Evolutionary conservation across 1,140 invertebrate genomes (phyloP), one percentile per base, ranked within the genome.

Genomic region (Pissodes strobi): DNA sequence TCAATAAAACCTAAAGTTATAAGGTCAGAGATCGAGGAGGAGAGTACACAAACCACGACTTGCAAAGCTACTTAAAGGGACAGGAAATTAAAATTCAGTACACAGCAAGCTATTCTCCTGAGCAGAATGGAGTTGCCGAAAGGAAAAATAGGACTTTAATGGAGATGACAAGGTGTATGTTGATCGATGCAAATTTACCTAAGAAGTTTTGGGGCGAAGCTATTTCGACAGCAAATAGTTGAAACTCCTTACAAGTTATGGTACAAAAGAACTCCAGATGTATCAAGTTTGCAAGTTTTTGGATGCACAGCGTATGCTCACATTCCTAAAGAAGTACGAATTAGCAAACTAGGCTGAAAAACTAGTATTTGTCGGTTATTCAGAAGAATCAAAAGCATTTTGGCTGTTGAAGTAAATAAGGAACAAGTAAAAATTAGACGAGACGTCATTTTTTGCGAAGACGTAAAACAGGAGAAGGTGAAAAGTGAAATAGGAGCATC

Each of bases 191-290:
- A 12, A 27, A 23, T 48, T 15, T 64, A 57, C 23, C 15, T 12
- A 56, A 49, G 25, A 22, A 22, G 9, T 57, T 15, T 25, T 64
- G 53, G 62, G 52, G 19, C 13, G 62, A 57, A 51, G 62, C 62
- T 6, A 43, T 64, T 10, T 25, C 6, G 9, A 64, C 62, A 46
- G 62, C 52, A 4, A 53, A 48, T 22, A 23, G n/a, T 2, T 8
- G 62, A 61, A 56, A 56, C 64, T 15, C 41, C 58, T 18, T 61
- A 34, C 49, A 52, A 67, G 48, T 51, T 67, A 10, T 63, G 60
- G 60, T 13, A 23, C 25, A 18, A 21, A 21, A 27, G 43, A 55
- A 68, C 64, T 23, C 64, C 69, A 13, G 49, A 74, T 66, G 9
- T 74, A 12, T 19, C 15, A 6, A 39, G 19, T 58, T 45, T 58